Evolutionary conservation across 2,888 invertebrate genomes (phyloP), one percentile per base, ranked within the genome.

Genomic region (Sesia apiformis): DNA sequence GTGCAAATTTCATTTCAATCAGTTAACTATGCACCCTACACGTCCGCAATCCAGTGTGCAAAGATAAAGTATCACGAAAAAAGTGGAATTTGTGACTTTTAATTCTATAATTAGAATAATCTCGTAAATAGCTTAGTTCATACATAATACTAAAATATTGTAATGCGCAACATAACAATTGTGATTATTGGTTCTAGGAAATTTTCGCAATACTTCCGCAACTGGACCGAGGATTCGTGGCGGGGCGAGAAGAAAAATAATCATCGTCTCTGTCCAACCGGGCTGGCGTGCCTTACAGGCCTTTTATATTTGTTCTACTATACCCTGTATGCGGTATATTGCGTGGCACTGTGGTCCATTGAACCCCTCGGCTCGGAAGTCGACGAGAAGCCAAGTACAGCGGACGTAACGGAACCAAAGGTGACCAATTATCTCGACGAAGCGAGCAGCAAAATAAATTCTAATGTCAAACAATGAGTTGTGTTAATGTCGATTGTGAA

Each of bases 211-310:
- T 84, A 80, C 66, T 76, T 80, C 69, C 78, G 81, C 55, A 0
- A 63, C 1, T 82, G 84, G 81, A 75, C 85, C 0, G 82, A 81
- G 57, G 69, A 70, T 8, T 54, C 69, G 4, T 85, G 85, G 84
- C 63, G 59, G 55, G 43, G 56, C 38, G 74, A 71, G 6, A 3
- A 52, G 4, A 64, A 71, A 7, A 4, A 51, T 38, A 67, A 60
- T 63, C 63, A 62, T 23, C 76, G 76, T 38, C 40, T 72, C 51
- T 60, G 52, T 54, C 78, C 83, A 3, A 23, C 63, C 0, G 73
- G 57, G 0, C 73, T 84, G 39, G 84, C 74, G 3, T 41, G 56
- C 2, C 4, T 66, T 4, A 79, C 83, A 3, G 78, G 63, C 0
- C 8, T 70, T 7, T 64, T 81, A 50, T 85, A 86, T 80, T 53